A percentile compares a stretch with the other conserved stretches of the same genome.
Evolutionary conservation across 2,888 invertebrate species (phyloP).

Genomic region (Trissolcus brochymenae): DNA sequence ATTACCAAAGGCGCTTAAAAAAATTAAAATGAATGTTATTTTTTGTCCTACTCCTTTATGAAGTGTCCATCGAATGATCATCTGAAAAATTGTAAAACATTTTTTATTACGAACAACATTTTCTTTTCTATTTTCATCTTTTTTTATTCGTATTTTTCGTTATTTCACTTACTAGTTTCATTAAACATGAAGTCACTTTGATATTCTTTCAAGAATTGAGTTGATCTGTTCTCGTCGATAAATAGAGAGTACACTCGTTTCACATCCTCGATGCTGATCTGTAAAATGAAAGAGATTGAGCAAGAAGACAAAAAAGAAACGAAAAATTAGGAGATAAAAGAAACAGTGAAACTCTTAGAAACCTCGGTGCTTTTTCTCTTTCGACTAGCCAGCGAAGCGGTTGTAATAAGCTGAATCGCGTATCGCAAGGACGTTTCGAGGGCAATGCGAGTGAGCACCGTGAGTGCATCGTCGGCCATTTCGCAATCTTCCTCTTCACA

Average conservation of each 20-base stretch:
- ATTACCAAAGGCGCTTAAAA: slow-evolving; percentile 1
- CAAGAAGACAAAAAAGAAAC: background rate
- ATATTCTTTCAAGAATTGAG: slow-evolving; percentile 95
- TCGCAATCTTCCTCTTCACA: slow-evolving; percentile 99
- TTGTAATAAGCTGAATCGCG: slow-evolving; percentile 97
- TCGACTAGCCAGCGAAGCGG: slow-evolving; percentile 94
- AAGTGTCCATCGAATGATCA: slow-evolving; percentile 66
- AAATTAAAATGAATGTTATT: slow-evolving; percentile 57
- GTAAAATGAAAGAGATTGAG: background rate
- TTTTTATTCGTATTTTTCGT: background rate
- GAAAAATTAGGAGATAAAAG: background rate
- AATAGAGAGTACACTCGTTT: slow-evolving; percentile 97
- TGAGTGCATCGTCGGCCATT: slow-evolving; percentile 92
- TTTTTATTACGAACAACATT: slow-evolving; percentile 15
- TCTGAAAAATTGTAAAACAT: slow-evolving; percentile 61
- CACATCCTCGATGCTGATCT: slow-evolving; percentile 90
- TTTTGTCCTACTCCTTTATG: slow-evolving; percentile 2
- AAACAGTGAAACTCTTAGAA: slow-evolving; percentile 10
- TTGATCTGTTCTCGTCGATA: slow-evolving; percentile 94
- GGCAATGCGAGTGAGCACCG: slow-evolving; percentile 94
- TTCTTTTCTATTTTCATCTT: background rate
- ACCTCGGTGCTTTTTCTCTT: slow-evolving; percentile 92
- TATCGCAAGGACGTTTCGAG: slow-evolving; percentile 96
- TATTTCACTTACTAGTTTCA: slow-evolving; percentile 74
- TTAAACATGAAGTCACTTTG: slow-evolving; percentile 97